phyloP scores from a whole-genome alignment of 2,888 invertebrate species.

The Tinea trinotella region DNA sequence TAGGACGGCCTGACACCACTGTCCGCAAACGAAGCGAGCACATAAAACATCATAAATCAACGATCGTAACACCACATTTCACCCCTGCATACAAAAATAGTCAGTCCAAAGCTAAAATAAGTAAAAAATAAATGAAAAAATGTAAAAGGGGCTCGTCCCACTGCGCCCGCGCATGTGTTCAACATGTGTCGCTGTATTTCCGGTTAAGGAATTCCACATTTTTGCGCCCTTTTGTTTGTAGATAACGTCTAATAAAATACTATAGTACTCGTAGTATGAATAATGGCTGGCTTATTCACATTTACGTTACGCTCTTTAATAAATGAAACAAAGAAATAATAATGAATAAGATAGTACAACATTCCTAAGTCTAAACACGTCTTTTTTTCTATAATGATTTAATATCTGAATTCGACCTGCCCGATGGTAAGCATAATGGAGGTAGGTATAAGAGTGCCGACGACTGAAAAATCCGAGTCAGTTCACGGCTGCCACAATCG shows the following conservation, averaged over 20 bases:
- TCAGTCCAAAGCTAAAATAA: slow-evolving; percentile 39
- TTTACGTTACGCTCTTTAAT: too few species aligned
- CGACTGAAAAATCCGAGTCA: too few species aligned
- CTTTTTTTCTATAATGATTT: too few species aligned
- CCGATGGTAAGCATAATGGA: too few species aligned
- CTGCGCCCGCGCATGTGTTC: slow-evolving; percentile 56
- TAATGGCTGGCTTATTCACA: too few species aligned
- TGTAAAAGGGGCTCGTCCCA: slow-evolving; percentile 49
- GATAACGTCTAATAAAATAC: neutral
- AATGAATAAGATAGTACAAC: too few species aligned
- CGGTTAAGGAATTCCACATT: slow-evolving; percentile 51
- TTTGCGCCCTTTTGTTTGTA: slow-evolving; percentile 44
- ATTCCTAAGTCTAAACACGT: too few species aligned
- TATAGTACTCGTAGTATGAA: neutral
- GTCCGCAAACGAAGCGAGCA: neutral
- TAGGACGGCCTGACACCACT: neutral
- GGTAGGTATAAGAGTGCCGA: too few species aligned
- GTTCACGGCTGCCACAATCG: too few species aligned
- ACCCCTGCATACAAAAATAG: slow-evolving; percentile 49
- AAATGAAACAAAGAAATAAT: too few species aligned
- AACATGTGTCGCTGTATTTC: slow-evolving; percentile 58
- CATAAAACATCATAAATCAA: slow-evolving; percentile 1
- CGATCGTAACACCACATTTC: slow-evolving; percentile 25
- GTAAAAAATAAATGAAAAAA: slow-evolving; percentile 45
- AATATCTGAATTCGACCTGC: too few species aligned